Evolutionary conservation across 2,113 vertebrate genomes (phyloP).

Genomic region (Heteronetta atricapilla): DNA sequence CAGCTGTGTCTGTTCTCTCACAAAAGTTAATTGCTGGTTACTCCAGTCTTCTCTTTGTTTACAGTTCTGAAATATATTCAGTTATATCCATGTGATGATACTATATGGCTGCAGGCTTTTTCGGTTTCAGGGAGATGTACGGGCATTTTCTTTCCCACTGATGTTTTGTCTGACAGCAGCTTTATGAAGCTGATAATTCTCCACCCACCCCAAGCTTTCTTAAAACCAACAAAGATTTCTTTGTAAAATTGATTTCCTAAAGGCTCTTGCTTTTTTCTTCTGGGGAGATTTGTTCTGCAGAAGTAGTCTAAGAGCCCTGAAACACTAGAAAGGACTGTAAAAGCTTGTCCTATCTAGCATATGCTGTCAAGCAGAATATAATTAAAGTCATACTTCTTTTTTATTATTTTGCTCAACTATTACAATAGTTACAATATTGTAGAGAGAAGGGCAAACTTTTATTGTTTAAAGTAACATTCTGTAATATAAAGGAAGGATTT

Average conservation of each 20-base stretch:
- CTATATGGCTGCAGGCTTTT: neutral
- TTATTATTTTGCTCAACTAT: neutral
- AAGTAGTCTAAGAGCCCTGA: neutral
- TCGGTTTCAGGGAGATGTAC: neutral
- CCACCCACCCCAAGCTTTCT: rapidly evolving
- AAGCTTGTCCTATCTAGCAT: neutral
- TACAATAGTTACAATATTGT: neutral
- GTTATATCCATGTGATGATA: neutral
- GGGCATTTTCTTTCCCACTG: neutral
- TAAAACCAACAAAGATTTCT: neutral
- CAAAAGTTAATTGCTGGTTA: neutral
- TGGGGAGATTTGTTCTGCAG: neutral
- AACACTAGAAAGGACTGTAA: neutral
- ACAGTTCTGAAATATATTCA: neutral
- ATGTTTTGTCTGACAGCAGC: neutral
- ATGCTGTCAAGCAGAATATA: neutral
- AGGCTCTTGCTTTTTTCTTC: neutral
- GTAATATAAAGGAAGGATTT: neutral
- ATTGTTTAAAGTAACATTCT: neutral
- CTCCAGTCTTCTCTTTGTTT: neutral
- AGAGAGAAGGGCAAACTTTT: neutral
- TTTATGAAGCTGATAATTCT: neutral
- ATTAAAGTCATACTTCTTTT: neutral
- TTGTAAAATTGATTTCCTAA: neutral
- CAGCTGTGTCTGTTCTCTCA: neutral